These are phyloP conservation scores for Eurystomus glaucurus DNA, from an alignment of 2,797 vertebrate species.

Conservation along the genomic window DNA sequence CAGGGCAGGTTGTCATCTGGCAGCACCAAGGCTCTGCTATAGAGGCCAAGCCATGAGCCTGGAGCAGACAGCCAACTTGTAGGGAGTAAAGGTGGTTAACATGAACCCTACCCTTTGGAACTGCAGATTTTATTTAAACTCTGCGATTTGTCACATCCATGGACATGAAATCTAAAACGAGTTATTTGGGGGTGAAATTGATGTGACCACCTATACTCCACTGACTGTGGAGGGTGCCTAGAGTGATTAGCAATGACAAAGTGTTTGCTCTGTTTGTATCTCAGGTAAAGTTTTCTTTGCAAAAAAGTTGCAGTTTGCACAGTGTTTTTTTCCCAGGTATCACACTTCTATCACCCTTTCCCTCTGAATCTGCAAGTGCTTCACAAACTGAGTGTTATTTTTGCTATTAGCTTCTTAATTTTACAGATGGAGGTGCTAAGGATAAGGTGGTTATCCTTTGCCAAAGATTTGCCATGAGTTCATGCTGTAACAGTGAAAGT, in stretches of 20 bases:
- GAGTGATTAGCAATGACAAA: neutral
- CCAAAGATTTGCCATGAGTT: neutral
- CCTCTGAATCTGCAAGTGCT: neutral
- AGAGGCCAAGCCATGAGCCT: neutral
- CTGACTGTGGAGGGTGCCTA: neutral
- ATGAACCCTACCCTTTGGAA: neutral
- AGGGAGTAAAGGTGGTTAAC: neutral
- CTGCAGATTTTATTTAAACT: neutral
- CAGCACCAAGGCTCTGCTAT: accelerated
- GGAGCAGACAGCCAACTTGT: accelerated
- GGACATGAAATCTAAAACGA: neutral
- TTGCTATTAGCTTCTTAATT: neutral
- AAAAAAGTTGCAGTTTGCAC: neutral
- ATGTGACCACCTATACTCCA: neutral
- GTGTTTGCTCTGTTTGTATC: neutral
- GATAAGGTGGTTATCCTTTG: neutral
- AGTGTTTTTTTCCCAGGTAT: neutral
- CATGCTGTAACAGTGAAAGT: neutral
- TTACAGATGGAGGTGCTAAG: neutral
- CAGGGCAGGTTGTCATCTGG: accelerated
- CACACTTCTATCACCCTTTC: neutral
- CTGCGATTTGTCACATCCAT: accelerated
- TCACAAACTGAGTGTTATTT: neutral
- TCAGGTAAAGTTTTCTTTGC: neutral
- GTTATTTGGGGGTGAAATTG: neutral